A percentile compares a stretch with the other conserved stretches of the same genome.
These are phyloP conservation scores for Acomys russatus DNA, from an alignment of 2,797 vertebrate species.

Conservation along the genomic window DNA sequence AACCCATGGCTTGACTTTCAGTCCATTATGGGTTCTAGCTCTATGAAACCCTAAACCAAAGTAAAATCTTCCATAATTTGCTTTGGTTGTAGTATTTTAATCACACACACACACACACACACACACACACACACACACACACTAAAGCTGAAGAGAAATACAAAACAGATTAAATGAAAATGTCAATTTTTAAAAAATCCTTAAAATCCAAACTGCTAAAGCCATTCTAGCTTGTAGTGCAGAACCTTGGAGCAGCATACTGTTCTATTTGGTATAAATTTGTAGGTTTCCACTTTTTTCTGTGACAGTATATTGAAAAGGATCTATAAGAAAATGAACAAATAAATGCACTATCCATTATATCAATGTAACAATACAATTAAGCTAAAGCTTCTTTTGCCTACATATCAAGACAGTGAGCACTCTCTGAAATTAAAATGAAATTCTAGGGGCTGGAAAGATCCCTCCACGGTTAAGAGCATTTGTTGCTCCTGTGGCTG, in stretches of 20 bases:
- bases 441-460: neutral
- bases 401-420: neutral
- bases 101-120: neutral
- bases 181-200: neutral
- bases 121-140: neutral
- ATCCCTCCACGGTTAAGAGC: neutral
- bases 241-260: neutral
- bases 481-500: neutral
- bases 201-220: neutral
- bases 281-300: neutral
- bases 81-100: neutral
- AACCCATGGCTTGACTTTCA: neutral
- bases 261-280: neutral
- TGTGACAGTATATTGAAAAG: neutral
- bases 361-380: neutral
- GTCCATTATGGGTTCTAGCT: neutral
- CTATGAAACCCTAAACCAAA: neutral
- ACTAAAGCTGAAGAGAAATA: neutral
- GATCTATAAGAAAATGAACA: neutral
- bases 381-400: neutral
- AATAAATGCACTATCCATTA: neutral
- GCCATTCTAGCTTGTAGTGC: neutral
- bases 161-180: neutral
- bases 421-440: neutral
- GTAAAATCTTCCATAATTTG: neutral